Percentiles rank a stretch among this genome's conserved stretches.
These are phyloP conservation scores for Eidolon helvum DNA, from an alignment of 2,113 vertebrate species.

Conservation along the genomic window DNA sequence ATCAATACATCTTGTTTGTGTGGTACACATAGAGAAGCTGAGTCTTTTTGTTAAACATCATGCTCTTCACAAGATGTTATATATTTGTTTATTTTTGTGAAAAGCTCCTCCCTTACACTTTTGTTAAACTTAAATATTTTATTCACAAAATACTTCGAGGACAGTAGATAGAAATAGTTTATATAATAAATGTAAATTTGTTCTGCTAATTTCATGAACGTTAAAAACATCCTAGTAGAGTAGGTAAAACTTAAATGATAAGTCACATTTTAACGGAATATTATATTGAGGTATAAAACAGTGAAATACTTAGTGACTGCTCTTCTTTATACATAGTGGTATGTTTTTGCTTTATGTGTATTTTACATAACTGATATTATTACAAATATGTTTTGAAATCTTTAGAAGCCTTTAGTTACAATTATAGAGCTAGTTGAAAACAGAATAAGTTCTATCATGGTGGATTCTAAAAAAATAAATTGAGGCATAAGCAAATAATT, in stretches of 20 bases:
- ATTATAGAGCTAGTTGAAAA: neutral
- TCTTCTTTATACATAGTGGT: neutral
- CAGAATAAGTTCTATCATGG: neutral
- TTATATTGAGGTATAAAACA: neutral
- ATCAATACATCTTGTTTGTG: neutral
- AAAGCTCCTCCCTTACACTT: neutral
- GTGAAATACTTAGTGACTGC: neutral
- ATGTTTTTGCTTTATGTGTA: neutral
- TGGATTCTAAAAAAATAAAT: neutral
- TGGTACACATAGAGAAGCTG: neutral
- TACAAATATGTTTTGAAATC: neutral
- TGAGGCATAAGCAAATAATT: neutral
- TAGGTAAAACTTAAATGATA: neutral
- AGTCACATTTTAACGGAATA: neutral
- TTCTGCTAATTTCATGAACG: neutral
- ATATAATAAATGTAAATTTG: neutral
- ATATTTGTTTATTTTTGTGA: neutral
- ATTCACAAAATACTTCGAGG: neutral
- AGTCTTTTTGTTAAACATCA: neutral
- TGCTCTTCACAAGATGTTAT: neutral
- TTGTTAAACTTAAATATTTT: constrained; percentile 12
- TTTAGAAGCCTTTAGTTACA: neutral
- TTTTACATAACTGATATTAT: neutral
- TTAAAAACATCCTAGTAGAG: neutral
- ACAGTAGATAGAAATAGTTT: neutral